These are phyloP conservation scores for Papilio polyxenes DNA, from an alignment of 1,140 invertebrate genomes.

Conservation along the genomic window DNA sequence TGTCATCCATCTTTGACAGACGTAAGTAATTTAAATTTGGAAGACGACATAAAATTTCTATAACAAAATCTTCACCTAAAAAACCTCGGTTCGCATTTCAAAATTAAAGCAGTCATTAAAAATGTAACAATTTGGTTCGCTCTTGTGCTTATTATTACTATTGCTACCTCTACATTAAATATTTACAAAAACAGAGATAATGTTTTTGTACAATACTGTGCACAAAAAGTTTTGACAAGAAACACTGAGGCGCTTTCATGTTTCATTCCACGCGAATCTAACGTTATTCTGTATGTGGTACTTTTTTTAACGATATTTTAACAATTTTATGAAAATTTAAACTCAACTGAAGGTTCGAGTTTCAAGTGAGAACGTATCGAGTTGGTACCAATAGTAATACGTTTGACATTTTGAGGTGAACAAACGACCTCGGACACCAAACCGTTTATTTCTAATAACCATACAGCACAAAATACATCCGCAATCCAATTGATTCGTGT, in stretches of 20 bases:
- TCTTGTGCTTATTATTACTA: neutral
- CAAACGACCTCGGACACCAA: constrained; percentile 57
- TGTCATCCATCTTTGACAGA: neutral
- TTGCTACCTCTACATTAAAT: too few relatives aligned
- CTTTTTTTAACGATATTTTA: neutral
- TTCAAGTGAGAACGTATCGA: constrained; percentile 25
- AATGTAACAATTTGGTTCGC: neutral
- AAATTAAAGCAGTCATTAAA: neutral
- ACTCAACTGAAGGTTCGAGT: neutral
- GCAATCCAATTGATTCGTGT: constrained; percentile 57
- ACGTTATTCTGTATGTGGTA: neutral
- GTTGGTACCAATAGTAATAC: constrained; percentile 35
- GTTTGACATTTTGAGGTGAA: constrained; percentile 54
- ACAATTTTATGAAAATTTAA: neutral
- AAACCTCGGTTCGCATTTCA: neutral
- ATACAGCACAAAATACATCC: constrained; percentile 53
- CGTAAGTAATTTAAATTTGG: neutral
- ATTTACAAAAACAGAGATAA: too few relatives aligned
- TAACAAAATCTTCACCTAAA: neutral
- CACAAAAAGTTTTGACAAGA: too few relatives aligned
- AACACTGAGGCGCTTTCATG: neutral
- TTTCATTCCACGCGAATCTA: neutral
- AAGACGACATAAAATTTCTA: neutral
- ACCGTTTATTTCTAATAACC: constrained; percentile 51
- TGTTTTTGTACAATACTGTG: too few relatives aligned